These are phyloP conservation scores for Euphydryas editha DNA, from an alignment of 2,888 invertebrate species.

Conservation along the genomic window DNA sequence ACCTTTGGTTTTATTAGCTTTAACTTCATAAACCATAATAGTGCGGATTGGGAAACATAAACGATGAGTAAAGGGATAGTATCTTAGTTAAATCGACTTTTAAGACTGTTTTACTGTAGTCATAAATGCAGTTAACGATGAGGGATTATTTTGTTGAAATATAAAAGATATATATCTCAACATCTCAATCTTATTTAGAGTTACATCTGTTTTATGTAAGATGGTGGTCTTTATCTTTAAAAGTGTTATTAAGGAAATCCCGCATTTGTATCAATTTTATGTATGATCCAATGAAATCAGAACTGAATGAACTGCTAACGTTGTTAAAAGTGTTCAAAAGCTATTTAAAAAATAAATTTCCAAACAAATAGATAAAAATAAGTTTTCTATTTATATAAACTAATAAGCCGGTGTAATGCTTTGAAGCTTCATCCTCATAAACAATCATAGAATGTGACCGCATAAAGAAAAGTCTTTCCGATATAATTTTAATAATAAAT, in stretches of 20 bases:
- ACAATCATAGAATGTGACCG: conserved; percentile 22
- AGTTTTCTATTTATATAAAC: background rate
- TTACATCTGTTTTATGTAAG: background rate
- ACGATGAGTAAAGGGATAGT: conserved; percentile 23
- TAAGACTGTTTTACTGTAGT: background rate
- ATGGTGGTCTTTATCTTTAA: background rate
- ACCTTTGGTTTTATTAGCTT: conserved; percentile 44
- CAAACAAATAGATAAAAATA: background rate
- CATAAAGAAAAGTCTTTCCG: conserved; percentile 31
- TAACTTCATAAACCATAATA: conserved; percentile 44
- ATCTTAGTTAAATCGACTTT: conserved; percentile 14
- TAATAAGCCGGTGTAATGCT: conserved; percentile 10
- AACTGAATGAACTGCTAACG: too few relatives aligned
- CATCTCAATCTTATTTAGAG: background rate
- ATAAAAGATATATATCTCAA: background rate
- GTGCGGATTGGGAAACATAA: conserved; percentile 32
- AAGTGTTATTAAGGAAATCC: too few relatives aligned
- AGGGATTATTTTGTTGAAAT: background rate
- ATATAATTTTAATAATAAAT: conserved; percentile 47
- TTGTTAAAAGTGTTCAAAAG: too few relatives aligned
- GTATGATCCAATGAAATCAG: background rate
- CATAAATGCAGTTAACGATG: background rate
- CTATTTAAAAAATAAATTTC: background rate
- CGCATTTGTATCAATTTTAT: background rate
- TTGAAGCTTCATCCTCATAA: conserved; percentile 5